Conservation (phyloP, 2,113 vertebrate species). For the Cyanoderma ruficeps region DNA sequence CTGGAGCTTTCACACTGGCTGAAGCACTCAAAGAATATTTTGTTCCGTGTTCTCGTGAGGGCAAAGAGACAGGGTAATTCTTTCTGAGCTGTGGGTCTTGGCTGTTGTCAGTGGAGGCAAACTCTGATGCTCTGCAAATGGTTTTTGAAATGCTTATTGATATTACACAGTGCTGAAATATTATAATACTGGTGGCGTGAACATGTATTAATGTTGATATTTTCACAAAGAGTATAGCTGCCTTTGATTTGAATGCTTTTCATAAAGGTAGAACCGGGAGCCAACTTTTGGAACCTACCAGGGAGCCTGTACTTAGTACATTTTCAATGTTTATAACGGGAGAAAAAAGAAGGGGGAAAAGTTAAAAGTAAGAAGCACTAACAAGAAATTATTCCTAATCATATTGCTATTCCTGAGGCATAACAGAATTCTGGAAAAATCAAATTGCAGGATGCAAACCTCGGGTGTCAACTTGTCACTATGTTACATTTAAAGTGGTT, state of each 20-base stretch:
- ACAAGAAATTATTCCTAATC: conserved; percentile 51
- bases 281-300: not conserved
- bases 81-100: not conserved
- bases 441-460: conserved; percentile 74
- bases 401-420: conserved; percentile 58
- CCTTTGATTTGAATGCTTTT: not conserved
- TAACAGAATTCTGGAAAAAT: conserved; percentile 71
- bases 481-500: conserved; percentile 72
- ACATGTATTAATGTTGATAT: not conserved
- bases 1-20: not conserved
- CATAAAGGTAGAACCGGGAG: not conserved
- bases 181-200: not conserved
- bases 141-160: not conserved
- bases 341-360: not conserved
- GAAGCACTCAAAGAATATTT: not conserved
- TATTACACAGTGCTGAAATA: not conserved
- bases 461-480: conserved; percentile 74
- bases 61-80: not conserved
- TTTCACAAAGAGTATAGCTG: not conserved
- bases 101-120: not conserved
- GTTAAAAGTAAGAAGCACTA: not conserved
- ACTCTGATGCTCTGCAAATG: not conserved
- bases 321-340: not conserved
- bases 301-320: not conserved
- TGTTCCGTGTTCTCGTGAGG: not conserved